Evolutionary conservation across 2,888 invertebrate genomes (phyloP).

Genomic region (Ophion obscuratus): DNA sequence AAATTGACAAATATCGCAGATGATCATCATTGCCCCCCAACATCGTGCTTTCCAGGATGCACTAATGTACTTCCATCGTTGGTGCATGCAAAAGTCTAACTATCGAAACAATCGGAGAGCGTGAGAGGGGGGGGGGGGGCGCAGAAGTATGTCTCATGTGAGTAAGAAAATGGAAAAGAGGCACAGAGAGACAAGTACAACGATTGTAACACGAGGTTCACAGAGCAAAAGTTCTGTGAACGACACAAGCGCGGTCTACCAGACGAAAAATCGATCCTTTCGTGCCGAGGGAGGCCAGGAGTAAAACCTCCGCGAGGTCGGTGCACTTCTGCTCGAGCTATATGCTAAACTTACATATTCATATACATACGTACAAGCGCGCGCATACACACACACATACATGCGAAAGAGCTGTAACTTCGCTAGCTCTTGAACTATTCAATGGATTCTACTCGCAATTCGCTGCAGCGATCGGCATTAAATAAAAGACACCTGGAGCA

Average conservation of each 20-base stretch:
- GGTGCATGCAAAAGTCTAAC: constrained; percentile 24
- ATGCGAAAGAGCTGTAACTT: neutral
- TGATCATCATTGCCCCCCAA: constrained; percentile 23
- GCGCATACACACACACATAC: neutral
- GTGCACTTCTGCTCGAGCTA: constrained; percentile 62
- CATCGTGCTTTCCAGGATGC: too few relatives aligned
- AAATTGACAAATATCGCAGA: neutral
- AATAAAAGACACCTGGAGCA: constrained; percentile 40
- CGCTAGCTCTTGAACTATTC: constrained; percentile 57
- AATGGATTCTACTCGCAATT: constrained; percentile 39
- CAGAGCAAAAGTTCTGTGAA: constrained; percentile 35
- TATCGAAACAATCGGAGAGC: constrained; percentile 21
- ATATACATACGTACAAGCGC: constrained; percentile 1
- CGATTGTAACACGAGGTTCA: constrained; percentile 54
- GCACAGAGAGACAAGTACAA: constrained; percentile 23
- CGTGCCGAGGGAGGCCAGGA: constrained; percentile 26
- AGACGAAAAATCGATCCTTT: constrained; percentile 55
- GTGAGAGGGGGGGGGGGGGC: neutral
- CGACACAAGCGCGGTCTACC: constrained; percentile 11
- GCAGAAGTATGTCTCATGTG: neutral
- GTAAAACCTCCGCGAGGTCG: constrained; percentile 58
- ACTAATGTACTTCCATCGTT: neutral
- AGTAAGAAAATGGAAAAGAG: constrained; percentile 24
- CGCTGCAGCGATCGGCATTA: constrained; percentile 49
- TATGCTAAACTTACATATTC: constrained; percentile 40